Evolutionary conservation across 2,113 vertebrate genomes (phyloP).

Genomic region (Centropus unirufus): DNA sequence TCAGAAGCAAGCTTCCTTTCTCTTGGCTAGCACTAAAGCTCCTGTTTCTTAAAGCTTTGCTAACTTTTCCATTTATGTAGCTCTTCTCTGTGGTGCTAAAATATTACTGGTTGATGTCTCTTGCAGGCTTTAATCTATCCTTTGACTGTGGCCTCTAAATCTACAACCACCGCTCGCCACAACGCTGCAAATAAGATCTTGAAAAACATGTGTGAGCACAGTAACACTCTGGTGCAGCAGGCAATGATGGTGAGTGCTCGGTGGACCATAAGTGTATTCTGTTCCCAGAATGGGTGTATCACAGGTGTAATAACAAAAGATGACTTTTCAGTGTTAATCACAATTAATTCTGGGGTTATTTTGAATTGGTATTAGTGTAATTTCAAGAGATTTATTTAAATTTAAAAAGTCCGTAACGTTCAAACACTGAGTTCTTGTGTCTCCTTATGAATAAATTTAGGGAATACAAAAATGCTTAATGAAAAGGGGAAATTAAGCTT

Average conservation of each 20-base stretch:
- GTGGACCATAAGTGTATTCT: neutral
- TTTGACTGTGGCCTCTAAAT: slow-evolving; percentile 97
- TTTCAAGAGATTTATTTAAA: neutral
- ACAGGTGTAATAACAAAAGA: neutral
- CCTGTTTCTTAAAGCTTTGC: neutral
- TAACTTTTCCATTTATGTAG: neutral
- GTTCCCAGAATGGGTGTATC: neutral
- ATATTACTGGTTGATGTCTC: neutral
- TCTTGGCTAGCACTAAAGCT: neutral
- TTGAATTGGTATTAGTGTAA: neutral
- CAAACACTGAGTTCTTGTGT: neutral
- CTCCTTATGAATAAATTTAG: neutral
- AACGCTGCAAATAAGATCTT: slow-evolving; percentile 98
- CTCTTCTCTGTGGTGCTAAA: neutral
- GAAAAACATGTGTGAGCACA: slow-evolving; percentile 99
- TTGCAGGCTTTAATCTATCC: slow-evolving; percentile 96
- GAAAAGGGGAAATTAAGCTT: neutral
- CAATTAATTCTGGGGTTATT: neutral
- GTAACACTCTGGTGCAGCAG: slow-evolving; percentile 96
- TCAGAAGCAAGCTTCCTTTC: neutral
- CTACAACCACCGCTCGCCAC: slow-evolving; percentile 95
- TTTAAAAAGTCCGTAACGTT: neutral
- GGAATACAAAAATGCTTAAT: neutral
- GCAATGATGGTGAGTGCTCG: slow-evolving; percentile 92
- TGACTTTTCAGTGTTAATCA: neutral